Evolutionary conservation across 2,113 vertebrate species (phyloP).

Genomic region (Menura novaehollandiae): DNA sequence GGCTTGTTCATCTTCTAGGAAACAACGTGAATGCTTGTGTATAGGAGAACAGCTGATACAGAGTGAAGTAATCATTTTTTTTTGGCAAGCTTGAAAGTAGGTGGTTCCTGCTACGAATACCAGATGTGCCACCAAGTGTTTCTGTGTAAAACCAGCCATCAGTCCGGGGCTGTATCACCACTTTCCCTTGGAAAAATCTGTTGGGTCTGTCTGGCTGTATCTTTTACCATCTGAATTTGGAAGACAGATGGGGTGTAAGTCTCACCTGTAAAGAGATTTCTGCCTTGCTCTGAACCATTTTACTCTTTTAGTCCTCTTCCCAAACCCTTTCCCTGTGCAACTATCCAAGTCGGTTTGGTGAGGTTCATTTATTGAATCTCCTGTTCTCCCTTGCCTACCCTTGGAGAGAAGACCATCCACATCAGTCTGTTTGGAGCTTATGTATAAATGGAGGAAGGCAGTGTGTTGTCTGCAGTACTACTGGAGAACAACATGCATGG

Average conservation of each 20-base stretch:
- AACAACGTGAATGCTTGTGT: background rate
- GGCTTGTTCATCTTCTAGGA: background rate
- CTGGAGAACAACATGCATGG: background rate
- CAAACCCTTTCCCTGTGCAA: background rate
- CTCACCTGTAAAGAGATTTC: background rate
- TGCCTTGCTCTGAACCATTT: background rate
- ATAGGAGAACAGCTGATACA: background rate
- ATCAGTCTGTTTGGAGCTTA: background rate
- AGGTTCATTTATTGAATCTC: background rate
- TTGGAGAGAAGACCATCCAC: background rate
- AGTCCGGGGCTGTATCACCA: rapidly evolving
- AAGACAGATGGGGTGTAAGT: background rate
- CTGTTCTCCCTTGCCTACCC: background rate
- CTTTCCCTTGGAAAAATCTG: background rate
- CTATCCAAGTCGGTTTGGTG: background rate
- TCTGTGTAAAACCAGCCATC: background rate
- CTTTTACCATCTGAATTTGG: background rate
- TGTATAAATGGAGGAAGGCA: background rate
- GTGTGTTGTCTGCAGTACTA: background rate
- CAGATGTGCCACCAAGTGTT: background rate
- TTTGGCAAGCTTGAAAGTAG: background rate
- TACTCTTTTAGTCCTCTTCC: background rate
- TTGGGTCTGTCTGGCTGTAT: background rate
- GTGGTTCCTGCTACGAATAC: background rate
- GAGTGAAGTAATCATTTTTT: background rate